Percentiles rank a stretch among this genome's conserved stretches.
Conservation (phyloP, 2,888 invertebrate species). For the Ceraclea dissimilis region DNA sequence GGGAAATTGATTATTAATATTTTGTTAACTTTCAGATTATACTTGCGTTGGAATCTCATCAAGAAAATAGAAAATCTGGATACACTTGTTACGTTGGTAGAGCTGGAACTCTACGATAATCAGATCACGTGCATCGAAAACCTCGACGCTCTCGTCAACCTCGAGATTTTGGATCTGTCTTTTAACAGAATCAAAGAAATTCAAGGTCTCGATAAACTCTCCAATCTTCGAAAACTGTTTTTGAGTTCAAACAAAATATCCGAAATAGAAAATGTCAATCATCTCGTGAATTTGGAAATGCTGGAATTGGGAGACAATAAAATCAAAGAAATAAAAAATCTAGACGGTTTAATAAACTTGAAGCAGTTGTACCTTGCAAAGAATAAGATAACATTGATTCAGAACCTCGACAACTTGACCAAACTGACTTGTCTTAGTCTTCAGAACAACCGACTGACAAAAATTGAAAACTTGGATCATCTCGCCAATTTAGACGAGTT, state of each 20-base stretch:
- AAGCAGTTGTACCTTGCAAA: slow-evolving; percentile 83
- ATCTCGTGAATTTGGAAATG: slow-evolving; percentile 69
- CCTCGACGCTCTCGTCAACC: slow-evolving; percentile 74
- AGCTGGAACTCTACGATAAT: slow-evolving; percentile 95
- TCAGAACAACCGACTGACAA: slow-evolving; percentile 82
- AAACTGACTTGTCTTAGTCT: slow-evolving; percentile 76
- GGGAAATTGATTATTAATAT: neutral
- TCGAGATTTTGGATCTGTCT: slow-evolving; percentile 83
- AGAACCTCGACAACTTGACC: slow-evolving; percentile 66
- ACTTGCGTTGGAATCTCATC: slow-evolving; percentile 90
- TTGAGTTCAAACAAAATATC: slow-evolving; percentile 84
- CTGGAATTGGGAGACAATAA: slow-evolving; percentile 95
- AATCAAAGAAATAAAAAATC: slow-evolving; percentile 80
- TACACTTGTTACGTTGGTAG: slow-evolving; percentile 66
- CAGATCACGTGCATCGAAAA: slow-evolving; percentile 90
- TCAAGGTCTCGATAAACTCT: slow-evolving; percentile 67
- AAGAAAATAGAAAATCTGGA: slow-evolving; percentile 87
- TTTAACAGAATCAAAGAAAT: slow-evolving; percentile 90
- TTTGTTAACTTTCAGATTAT: slow-evolving; percentile 48
- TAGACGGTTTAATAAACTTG: slow-evolving; percentile 67
- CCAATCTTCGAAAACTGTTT: slow-evolving; percentile 74
- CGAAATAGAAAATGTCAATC: slow-evolving; percentile 80
- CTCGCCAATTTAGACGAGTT: slow-evolving; percentile 73
- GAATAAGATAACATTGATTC: slow-evolving; percentile 86
- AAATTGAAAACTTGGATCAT: slow-evolving; percentile 77